Evolutionary conservation across 2,888 invertebrate species (phyloP).

Genomic region (Mimachlamys varia): DNA sequence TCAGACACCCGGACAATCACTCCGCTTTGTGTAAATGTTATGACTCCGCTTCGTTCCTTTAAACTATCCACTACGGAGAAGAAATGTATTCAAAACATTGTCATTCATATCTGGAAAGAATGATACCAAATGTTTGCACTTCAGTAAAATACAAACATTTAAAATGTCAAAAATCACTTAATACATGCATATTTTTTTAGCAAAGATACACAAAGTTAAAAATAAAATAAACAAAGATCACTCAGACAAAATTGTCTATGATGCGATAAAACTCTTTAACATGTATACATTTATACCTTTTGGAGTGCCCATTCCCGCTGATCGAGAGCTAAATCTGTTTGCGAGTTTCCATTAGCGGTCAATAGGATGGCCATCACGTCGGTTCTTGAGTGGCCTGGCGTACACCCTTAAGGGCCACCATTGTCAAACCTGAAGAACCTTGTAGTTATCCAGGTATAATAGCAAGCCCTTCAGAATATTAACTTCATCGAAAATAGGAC

Average conservation of each 20-base stretch:
- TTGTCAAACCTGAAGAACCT: not conserved
- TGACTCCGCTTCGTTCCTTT: not conserved
- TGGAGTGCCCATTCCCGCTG: not conserved
- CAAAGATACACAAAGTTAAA: not conserved
- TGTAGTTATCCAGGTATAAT: not conserved
- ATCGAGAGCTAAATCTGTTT: not conserved
- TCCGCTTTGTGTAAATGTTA: not conserved
- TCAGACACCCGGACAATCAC: not conserved
- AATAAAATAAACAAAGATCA: not conserved
- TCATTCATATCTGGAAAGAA: not conserved
- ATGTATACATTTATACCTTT: not conserved
- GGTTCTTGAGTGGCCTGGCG: not conserved
- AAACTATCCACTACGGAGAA: not conserved
- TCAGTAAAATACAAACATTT: not conserved
- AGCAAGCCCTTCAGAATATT: not conserved
- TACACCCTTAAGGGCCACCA: not conserved
- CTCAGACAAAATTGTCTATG: not conserved
- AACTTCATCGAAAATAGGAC: not conserved
- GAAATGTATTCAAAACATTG: not conserved
- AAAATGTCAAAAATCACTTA: constrained; percentile 20
- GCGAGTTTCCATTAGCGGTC: constrained; percentile 16
- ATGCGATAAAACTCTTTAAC: not conserved
- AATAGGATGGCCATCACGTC: not conserved
- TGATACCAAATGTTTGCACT: not conserved
- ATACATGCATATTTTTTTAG: not conserved